Evolutionary conservation across 2,113 vertebrate species (phyloP).

Genomic region (Piaya cayana): DNA sequence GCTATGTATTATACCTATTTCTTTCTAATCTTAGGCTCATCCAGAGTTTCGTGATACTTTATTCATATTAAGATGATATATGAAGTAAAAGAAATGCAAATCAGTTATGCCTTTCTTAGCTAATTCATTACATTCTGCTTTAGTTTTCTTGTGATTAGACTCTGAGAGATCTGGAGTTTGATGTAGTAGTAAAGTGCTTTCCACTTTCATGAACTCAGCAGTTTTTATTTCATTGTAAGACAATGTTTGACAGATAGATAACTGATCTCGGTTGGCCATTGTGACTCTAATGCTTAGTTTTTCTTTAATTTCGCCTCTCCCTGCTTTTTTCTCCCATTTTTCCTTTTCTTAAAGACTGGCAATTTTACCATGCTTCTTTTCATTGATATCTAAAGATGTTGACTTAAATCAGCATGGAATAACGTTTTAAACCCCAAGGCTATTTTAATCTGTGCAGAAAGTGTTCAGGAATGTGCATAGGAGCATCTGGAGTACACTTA

Average conservation of each 20-base stretch:
- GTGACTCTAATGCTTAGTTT: background rate
- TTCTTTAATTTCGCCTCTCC: background rate
- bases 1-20: background rate
- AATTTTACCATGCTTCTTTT: background rate
- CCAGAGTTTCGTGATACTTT: background rate
- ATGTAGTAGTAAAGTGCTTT: background rate
- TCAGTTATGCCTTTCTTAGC: background rate
- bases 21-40: background rate
- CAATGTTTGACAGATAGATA: constrained; percentile 9
- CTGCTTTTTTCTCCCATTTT: background rate
- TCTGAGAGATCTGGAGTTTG: background rate
- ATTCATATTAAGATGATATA: background rate
- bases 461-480: background rate
- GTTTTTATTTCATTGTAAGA: constrained; percentile 10
- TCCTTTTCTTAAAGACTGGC: background rate
- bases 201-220: constrained; percentile 7
- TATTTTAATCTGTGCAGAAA: background rate
- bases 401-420: constrained; percentile 1
- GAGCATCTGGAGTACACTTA: background rate
- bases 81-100: background rate
- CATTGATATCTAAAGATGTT: background rate
- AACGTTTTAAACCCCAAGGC: background rate
- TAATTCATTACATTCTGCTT: constrained; percentile 8
- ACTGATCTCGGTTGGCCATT: background rate
- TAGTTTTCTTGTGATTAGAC: constrained; percentile 12